A percentile compares a stretch with the other conserved stretches of the same genome.
phyloP scores from a whole-genome alignment of 2,113 vertebrate genomes.

The Vulpes vulpes region DNA sequence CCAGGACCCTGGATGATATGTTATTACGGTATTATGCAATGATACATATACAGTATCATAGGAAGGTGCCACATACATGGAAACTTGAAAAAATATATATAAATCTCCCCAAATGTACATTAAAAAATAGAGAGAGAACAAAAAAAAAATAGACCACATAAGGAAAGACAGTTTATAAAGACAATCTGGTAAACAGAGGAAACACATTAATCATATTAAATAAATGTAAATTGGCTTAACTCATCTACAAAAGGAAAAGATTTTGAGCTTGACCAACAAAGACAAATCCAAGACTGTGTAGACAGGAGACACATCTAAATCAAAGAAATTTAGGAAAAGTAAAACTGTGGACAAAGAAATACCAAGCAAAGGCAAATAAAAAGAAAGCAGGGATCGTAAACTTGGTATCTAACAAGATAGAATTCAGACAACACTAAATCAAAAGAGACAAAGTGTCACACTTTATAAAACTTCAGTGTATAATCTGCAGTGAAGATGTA shows the following conservation, averaged over 20 bases:
- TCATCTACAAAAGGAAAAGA: not conserved
- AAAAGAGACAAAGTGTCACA: no score
- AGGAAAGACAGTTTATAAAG: not conserved
- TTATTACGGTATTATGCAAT: not conserved
- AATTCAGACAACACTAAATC: not conserved
- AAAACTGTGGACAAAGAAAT: not conserved
- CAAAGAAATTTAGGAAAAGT: not conserved
- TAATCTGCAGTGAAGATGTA: not conserved
- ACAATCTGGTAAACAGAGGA: not conserved
- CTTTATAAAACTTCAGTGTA: no score
- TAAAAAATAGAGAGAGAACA: not conserved
- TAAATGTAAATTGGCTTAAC: rapidly evolving
- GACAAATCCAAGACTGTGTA: not conserved
- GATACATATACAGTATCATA: not conserved
- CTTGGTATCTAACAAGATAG: not conserved
- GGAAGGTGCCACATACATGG: not conserved
- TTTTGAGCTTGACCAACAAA: not conserved
- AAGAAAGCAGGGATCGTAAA: not conserved
- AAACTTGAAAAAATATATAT: not conserved
- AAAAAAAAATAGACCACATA: not conserved
- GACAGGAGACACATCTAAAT: not conserved
- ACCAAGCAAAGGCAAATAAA: not conserved
- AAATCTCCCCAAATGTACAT: not conserved
- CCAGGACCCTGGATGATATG: not conserved
- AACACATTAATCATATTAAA: rapidly evolving